A percentile compares a stretch with the other conserved stretches of the same genome.
These are phyloP conservation scores for Channa striata DNA, from an alignment of 2,797 vertebrate species.

Conservation along the genomic window DNA sequence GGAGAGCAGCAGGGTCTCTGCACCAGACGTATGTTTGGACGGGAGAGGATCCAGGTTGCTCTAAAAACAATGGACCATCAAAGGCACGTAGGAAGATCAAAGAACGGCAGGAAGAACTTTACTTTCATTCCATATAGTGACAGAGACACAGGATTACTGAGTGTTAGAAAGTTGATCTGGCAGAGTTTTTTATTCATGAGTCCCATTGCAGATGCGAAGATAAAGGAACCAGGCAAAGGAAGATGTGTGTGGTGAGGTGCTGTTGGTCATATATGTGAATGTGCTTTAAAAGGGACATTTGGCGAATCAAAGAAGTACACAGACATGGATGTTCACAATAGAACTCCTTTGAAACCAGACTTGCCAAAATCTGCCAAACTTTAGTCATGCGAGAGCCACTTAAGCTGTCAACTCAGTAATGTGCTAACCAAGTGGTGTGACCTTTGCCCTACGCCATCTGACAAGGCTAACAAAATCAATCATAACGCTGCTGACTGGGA, in stretches of 20 bases:
- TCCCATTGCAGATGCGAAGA: slow-evolving; percentile 26
- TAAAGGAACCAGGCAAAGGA: slow-evolving; percentile 13
- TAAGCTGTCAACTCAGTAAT: slow-evolving; percentile 51
- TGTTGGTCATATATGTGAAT: slow-evolving; percentile 10
- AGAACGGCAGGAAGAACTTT: slow-evolving; percentile 30
- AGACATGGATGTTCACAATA: slow-evolving; percentile 17
- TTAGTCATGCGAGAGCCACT: slow-evolving; percentile 16
- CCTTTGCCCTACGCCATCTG: slow-evolving; percentile 49
- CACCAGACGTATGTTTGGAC: slow-evolving; percentile 63
- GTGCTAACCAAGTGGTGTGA: slow-evolving; percentile 21
- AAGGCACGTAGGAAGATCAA: slow-evolving; percentile 44
- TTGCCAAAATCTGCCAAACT: slow-evolving; percentile 18
- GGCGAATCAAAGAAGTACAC: slow-evolving; percentile 12
- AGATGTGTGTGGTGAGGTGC: slow-evolving; percentile 1
- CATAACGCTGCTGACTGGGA: slow-evolving; percentile 37
- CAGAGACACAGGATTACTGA: slow-evolving; percentile 26
- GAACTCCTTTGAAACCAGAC: slow-evolving; percentile 6
- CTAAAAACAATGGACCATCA: slow-evolving; percentile 56
- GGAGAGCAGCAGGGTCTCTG: slow-evolving; percentile 39
- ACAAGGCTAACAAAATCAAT: slow-evolving; percentile 66
- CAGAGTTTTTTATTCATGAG: slow-evolving; percentile 42
- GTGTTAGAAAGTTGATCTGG: slow-evolving; percentile 25
- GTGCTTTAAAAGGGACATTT: slow-evolving; percentile 26
- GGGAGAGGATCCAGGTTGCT: slow-evolving; percentile 52
- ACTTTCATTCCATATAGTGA: slow-evolving; percentile 18